These are phyloP conservation scores for Melitaea athalia DNA, from an alignment of 2,888 invertebrate genomes.

Conservation along the genomic window DNA sequence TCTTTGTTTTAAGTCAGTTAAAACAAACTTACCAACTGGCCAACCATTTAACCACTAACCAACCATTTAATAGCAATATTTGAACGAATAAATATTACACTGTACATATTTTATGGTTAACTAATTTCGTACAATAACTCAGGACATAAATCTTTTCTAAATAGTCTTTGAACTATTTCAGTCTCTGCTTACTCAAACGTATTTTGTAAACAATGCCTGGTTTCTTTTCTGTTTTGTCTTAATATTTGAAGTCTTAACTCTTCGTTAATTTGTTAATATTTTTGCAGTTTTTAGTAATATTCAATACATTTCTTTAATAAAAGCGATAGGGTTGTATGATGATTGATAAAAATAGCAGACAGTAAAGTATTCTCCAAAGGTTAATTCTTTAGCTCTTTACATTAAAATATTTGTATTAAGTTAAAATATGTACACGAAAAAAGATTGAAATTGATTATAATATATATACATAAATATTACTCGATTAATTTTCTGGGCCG, in stretches of 20 bases:
- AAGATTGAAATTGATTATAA: no score
- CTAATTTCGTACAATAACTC: not conserved
- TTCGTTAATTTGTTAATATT: not conserved
- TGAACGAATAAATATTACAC: not conserved
- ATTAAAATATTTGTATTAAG: no score
- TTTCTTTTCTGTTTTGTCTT: constrained; percentile 1
- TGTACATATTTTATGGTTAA: not conserved
- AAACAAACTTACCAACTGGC: no score
- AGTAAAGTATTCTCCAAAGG: no score
- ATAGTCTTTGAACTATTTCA: constrained; percentile 17
- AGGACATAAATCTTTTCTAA: constrained; percentile 2
- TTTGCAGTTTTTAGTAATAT: not conserved
- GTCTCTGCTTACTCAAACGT: not conserved
- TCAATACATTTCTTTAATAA: no score
- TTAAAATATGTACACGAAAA: no score
- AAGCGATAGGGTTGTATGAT: no score
- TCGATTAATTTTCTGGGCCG: no score
- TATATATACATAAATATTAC: no score
- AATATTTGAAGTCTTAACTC: not conserved
- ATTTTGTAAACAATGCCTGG: constrained; percentile 7
- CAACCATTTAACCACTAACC: not conserved
- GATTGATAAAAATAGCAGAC: no score
- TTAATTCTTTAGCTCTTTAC: no score
- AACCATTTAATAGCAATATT: not conserved
- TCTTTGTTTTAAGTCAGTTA: no score